Base-by-base conservation (phyloP, 1,140 invertebrate species). In the Drosophila tropicalis region DNA sequence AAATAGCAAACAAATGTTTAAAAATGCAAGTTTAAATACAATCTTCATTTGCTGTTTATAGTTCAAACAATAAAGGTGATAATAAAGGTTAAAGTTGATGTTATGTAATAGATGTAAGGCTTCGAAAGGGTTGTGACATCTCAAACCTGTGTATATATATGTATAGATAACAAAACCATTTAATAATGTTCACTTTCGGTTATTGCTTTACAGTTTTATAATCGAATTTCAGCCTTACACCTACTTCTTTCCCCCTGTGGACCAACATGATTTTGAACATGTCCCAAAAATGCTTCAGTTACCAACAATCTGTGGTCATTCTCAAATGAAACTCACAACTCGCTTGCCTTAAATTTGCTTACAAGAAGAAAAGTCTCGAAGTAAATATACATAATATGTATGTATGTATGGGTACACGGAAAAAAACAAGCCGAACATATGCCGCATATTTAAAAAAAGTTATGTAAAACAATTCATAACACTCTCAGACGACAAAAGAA, bases 381-480 rank as follows among this genome's bases (percentile, higher is more conserved):
- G 19, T 17, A 47, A 9, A 47, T 15, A 44, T 15, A 44, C 6
- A 17, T 22, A 22, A n/a, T 17, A 17, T 2, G 3, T 7, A 17
- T 5, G 1, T 10, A 47, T 1, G 10, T 5, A 19, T 32, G 7
- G 10, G 0, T 47, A 9, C 19, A 22, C 10, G 9, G 0, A 17
- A 19, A 19, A 19, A 51, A 22, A 68, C 78, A 66, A 69, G 44
- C 19, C 9, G 17, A 51, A 58, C 69, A 70, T 71, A 70, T 84
- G 78, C 47, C 60, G 63, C 41, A 80, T 72, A 63, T 79, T 65
- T 32, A 64, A 44, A 64, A 70, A 77, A 72, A 62, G 44, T 51
- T 72, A 84, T 72, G 44, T 72, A 79, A 72, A 72, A 72, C 76
- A 84, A 60, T 70, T 67, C 63, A 69, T 67, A 72, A 70, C 76